Conservation (phyloP, 2,797 vertebrate genomes). For the Epinephelus malabaricus region DNA sequence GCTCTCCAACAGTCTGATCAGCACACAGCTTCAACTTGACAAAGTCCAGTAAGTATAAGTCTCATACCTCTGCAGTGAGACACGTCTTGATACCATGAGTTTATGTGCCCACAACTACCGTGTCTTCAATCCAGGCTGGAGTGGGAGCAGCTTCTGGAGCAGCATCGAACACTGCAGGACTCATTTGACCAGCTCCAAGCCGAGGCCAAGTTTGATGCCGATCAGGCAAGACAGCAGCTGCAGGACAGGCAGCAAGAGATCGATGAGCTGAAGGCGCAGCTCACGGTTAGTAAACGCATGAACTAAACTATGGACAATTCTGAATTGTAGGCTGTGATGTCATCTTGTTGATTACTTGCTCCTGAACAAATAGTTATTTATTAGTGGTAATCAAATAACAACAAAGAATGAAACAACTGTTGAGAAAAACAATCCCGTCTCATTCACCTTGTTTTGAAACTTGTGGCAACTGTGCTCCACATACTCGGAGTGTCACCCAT, state of each 20-base stretch:
- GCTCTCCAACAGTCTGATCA: slow-evolving; percentile 90
- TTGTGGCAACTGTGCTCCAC: no score
- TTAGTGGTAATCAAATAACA: no score
- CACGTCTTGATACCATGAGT: background rate
- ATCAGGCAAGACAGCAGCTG: slow-evolving; percentile 90
- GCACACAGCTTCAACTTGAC: slow-evolving; percentile 92
- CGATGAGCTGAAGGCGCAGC: slow-evolving; percentile 84
- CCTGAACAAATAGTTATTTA: no score
- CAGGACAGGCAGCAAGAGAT: slow-evolving; percentile 86
- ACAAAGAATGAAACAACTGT: no score
- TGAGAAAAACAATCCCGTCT: no score
- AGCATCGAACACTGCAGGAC: slow-evolving; percentile 92
- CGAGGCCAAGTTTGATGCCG: slow-evolving; percentile 93
- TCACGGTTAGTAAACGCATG: slow-evolving; percentile 75
- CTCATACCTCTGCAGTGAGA: background rate
- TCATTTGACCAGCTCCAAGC: slow-evolving; percentile 94
- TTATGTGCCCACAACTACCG: background rate
- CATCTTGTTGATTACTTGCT: no score
- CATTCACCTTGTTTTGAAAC: no score
- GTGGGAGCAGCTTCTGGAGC: slow-evolving; percentile 93
- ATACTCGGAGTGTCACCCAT: no score
- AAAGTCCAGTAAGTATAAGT: slow-evolving; percentile 88
- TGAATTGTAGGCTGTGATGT: background rate
- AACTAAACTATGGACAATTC: background rate
- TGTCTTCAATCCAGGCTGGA: slow-evolving; percentile 86